These are phyloP conservation scores for Apis laboriosa DNA, from an alignment of 1,140 invertebrate species.

Conservation along the genomic window DNA sequence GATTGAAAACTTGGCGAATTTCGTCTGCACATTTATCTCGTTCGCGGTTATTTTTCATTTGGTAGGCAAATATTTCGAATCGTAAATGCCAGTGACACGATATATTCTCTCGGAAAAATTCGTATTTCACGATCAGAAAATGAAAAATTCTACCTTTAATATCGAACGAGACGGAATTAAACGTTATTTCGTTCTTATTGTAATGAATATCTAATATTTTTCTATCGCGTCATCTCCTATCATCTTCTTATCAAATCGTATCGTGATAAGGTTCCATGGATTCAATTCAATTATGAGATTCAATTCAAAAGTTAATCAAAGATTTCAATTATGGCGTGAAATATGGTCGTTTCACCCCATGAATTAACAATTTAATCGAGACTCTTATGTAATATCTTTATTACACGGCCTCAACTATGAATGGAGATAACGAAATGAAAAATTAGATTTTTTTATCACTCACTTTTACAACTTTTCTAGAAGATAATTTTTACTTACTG, in stretches of 20 bases:
- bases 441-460: not conserved
- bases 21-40: slow-evolving; percentile 16
- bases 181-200: not conserved
- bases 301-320: not conserved
- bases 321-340: not conserved
- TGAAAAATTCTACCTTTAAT: not conserved
- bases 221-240: not conserved
- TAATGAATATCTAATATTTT: not conserved
- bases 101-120: not conserved
- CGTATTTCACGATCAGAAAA: not conserved
- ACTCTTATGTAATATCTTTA: too few species aligned
- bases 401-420: not conserved
- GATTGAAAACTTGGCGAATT: slow-evolving; percentile 19
- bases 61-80: not conserved
- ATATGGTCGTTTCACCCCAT: not conserved
- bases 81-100: not conserved
- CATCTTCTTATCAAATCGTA: not conserved
- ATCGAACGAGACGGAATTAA: not conserved
- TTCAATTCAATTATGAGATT: too few species aligned
- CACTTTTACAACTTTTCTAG: not conserved
- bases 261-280: not conserved
- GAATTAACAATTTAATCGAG: too few species aligned
- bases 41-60: not conserved
- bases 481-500: not conserved
- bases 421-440: slow-evolving; percentile 8